Percentiles rank a stretch among this genome's conserved stretches.
These are phyloP conservation scores for Synanthedon andrenaeformis DNA, from an alignment of 2,888 invertebrate species.

Conservation along the genomic window DNA sequence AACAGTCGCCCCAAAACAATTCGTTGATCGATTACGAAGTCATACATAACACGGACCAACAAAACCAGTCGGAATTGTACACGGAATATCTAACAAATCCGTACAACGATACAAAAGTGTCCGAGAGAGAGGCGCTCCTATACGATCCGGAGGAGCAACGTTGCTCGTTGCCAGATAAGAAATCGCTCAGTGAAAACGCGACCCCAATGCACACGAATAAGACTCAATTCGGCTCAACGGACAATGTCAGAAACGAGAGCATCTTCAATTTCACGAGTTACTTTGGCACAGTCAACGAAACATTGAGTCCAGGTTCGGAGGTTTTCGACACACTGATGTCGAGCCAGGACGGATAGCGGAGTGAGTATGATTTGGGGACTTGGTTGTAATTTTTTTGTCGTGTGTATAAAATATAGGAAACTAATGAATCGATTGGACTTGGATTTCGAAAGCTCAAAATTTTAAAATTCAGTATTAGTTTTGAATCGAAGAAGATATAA, in stretches of 20 bases:
- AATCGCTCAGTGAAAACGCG: slow-evolving; percentile 50
- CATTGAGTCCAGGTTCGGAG: slow-evolving; percentile 73
- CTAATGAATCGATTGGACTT: slow-evolving; percentile 5
- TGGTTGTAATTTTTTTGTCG: slow-evolving; percentile 31
- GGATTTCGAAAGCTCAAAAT: not conserved
- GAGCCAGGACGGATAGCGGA: slow-evolving; percentile 51
- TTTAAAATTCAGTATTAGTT: no score
- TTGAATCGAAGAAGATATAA: no score
- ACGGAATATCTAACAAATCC: slow-evolving; percentile 70
- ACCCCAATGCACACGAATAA: slow-evolving; percentile 56
- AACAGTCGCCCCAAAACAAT: not conserved
- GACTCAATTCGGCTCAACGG: slow-evolving; percentile 55
- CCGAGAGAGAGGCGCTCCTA: slow-evolving; percentile 31
- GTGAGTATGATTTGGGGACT: slow-evolving; percentile 39
- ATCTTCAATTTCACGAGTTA: slow-evolving; percentile 76
- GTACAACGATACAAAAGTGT: slow-evolving; percentile 50
- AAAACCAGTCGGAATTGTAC: slow-evolving; percentile 49
- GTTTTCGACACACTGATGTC: slow-evolving; percentile 65
- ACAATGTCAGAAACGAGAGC: slow-evolving; percentile 48
- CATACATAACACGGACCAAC: slow-evolving; percentile 15
- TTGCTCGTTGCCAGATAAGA: slow-evolving; percentile 28
- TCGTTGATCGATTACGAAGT: slow-evolving; percentile 7
- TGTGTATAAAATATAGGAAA: not conserved
- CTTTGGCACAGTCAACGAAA: slow-evolving; percentile 66
- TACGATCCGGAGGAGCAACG: slow-evolving; percentile 35